Evolutionary conservation across 2,113 vertebrate species (phyloP).

Genomic region (Centrocercus urophasianus): DNA sequence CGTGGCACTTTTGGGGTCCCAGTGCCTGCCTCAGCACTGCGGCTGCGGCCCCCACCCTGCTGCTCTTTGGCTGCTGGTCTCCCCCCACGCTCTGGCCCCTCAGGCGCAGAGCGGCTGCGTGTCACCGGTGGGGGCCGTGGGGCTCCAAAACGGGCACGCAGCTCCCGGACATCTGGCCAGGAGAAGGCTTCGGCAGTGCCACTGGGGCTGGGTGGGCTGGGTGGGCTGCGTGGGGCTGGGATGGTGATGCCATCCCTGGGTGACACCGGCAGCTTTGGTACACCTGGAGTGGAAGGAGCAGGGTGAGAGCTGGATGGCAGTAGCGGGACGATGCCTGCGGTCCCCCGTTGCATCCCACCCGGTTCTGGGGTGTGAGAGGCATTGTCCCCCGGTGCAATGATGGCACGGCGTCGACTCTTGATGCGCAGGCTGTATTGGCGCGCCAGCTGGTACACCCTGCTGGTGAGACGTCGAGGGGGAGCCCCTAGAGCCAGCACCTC

Average conservation of each 20-base stretch:
- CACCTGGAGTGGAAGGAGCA: background rate
- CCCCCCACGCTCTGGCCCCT: constrained; percentile 18
- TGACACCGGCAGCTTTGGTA: background rate
- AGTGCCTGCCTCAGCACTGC: background rate
- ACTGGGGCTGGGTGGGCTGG: constrained; percentile 78
- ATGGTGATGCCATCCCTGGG: background rate
- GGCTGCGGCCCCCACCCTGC: background rate
- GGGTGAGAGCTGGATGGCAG: background rate
- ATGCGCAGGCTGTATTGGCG: constrained; percentile 96
- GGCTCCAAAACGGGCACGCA: constrained; percentile 64
- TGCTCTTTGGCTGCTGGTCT: background rate
- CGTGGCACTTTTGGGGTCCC: background rate
- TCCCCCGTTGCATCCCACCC: background rate
- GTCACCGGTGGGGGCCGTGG: background rate
- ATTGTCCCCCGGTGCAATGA: background rate
- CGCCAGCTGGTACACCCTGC: constrained; percentile 93
- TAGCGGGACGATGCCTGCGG: background rate
- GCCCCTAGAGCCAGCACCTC: background rate
- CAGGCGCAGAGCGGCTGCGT: constrained; percentile 77
- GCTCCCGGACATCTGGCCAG: constrained; percentile 91
- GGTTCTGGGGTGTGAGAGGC: background rate
- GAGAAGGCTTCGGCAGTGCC: constrained; percentile 78
- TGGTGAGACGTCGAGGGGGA: constrained; percentile 72
- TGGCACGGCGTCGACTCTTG: constrained; percentile 77
- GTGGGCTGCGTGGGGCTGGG: constrained; percentile 53